These are phyloP conservation scores for Potamilus streckersoni DNA, from an alignment of 1,140 invertebrate species.

Conservation along the genomic window DNA sequence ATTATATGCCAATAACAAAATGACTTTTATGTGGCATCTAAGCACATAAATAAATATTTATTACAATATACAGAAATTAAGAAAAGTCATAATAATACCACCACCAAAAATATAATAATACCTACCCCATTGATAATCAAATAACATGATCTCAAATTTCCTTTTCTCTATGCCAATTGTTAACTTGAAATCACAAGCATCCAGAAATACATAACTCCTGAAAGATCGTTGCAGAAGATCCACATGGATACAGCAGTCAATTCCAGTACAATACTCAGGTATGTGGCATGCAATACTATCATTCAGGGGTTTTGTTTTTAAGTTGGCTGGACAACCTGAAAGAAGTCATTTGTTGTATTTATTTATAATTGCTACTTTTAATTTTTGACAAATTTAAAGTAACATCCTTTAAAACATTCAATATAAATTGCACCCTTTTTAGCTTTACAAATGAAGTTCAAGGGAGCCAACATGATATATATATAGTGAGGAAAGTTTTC, in stretches of 20 bases:
- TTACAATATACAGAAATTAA: no score
- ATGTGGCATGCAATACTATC: constrained; percentile 25
- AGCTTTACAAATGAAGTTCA: no score
- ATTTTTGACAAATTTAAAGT: no score
- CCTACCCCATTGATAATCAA: constrained; percentile 34
- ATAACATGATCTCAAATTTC: constrained; percentile 9
- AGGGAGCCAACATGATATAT: no score
- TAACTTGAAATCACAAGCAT: constrained; percentile 33
- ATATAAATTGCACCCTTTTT: no score
- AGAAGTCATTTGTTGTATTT: background rate
- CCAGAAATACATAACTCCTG: constrained; percentile 24
- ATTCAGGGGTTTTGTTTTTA: constrained; percentile 18
- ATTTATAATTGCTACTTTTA: no score
- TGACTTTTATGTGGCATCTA: no score
- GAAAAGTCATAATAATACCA: no score
- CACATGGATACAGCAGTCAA: constrained; percentile 31
- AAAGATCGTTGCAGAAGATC: constrained; percentile 27
- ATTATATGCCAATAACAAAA: no score
- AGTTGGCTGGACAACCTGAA: constrained; percentile 12
- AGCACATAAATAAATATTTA: no score
- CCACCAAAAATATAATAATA: background rate
- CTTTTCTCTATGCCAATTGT: constrained; percentile 36
- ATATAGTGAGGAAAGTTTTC: no score
- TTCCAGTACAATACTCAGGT: constrained; percentile 24
- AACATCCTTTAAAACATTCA: no score